Base-by-base conservation (phyloP, 2,888 invertebrate genomes). In the Leptopilina syphax region DNA sequence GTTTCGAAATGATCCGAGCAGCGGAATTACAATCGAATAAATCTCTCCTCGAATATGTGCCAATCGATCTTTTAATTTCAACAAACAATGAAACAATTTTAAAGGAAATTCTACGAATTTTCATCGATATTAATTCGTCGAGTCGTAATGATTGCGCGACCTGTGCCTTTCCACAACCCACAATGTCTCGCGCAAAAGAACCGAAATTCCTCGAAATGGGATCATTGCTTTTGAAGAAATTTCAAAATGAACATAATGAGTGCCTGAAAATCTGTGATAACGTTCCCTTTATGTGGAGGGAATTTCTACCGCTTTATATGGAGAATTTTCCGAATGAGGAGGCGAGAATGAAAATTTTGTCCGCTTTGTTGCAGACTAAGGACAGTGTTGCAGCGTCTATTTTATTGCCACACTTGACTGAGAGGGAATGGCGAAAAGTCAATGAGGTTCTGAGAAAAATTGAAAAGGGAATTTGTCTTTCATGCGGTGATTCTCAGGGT, bases 201-300 rank as follows among this genome's bases (percentile, higher is more conserved):
- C 85, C 92, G 65, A 91, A 93, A 60, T 95, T 93, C 90, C 92
- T 93, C 1, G 92, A 94, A 57, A 88, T 95, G 66, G 95, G 95
- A 60, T 93, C 93, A 85, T 91, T 92, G 83, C 93, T 95, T 83
- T 92, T 95, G 67, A 93, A 93, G 80, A 93, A 90, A 80, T 93
- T 94, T 84, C 92, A 92, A 6, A 91, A 88, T 82, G 91, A 93
- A 80, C 91, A 92, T 79, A 90, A 92, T 60, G 92, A 93, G 3
- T 94, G 93, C 83, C 93, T 93, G 63, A 92, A 93, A 84, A 92
- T 94, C 65, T 94, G 94, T 83, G 93, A 93, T 85, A 91, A 92
- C 84, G 94, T 95, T 93, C 95, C 95, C 68, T 94, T 93, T 85
- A 92, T 95, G 87, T 95, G 95, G 94, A 92, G 93, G 78, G 93